Conservation (phyloP, 2,113 vertebrate genomes). For the Heterotilapia buettikoferi region DNA sequence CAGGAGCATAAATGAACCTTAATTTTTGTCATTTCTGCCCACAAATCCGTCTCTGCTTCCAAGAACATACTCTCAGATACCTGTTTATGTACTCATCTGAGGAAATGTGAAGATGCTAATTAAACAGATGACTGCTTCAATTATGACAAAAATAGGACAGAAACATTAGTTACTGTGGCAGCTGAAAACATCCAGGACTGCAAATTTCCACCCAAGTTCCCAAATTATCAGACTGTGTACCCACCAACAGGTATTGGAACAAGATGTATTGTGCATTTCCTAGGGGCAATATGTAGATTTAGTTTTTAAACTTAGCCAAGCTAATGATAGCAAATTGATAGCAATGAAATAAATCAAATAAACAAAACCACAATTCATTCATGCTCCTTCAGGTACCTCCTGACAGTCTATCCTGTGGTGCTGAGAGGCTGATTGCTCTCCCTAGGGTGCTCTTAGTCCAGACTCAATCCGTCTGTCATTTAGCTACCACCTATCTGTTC, state of each 20-base stretch:
- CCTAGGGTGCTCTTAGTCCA: neutral
- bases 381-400: neutral
- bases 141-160: neutral
- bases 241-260: neutral
- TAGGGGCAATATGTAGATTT: neutral
- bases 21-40: neutral
- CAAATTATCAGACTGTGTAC: neutral
- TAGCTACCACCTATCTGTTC: neutral
- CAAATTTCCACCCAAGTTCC: neutral
- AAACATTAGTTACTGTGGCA: neutral
- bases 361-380: neutral
- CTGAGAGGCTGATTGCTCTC: constrained; percentile 11
- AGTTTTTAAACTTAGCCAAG: neutral
- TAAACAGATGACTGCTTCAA: neutral
- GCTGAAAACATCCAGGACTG: neutral
- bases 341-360: neutral
- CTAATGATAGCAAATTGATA: neutral
- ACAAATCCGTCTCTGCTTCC: neutral
- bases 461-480: neutral
- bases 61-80: neutral
- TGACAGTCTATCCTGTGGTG: neutral
- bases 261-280: neutral
- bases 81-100: neutral
- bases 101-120: neutral
- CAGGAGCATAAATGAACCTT: neutral